phyloP scores from a whole-genome alignment of 2,888 invertebrate species.

The Lepidocyrtinus sp. region DNA sequence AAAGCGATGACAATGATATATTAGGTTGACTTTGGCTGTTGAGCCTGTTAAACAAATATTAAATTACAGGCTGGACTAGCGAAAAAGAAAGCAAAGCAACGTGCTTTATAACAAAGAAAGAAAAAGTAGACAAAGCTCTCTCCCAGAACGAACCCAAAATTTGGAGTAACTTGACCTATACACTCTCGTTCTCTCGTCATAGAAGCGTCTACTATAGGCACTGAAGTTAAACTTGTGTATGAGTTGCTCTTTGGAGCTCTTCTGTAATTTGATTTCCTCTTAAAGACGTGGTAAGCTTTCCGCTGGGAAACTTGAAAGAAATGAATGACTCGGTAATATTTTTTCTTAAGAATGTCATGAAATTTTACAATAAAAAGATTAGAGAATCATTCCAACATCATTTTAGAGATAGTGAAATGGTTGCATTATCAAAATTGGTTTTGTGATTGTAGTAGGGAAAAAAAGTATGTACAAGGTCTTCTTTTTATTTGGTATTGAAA shows the following conservation, averaged over 20 bases:
- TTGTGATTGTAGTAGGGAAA: constrained; percentile 12
- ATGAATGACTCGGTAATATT: constrained; percentile 25
- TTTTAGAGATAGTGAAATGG: constrained; percentile 16
- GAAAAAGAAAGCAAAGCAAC: constrained; percentile 29
- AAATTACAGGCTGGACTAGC: constrained; percentile 53
- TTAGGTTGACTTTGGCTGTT: constrained; percentile 48
- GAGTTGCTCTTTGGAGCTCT: not conserved
- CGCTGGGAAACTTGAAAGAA: constrained; percentile 14
- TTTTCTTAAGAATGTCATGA: constrained; percentile 16
- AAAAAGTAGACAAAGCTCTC: not conserved
- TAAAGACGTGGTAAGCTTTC: not conserved
- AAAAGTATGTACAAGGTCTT: constrained; percentile 16
- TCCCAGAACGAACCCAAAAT: not conserved
- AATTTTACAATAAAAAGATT: constrained; percentile 20
- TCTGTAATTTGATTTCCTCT: not conserved
- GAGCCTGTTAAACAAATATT: constrained; percentile 54
- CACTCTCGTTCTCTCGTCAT: not conserved
- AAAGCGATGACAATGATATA: constrained; percentile 58
- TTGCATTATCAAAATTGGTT: constrained; percentile 34
- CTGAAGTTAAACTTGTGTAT: too few species aligned
- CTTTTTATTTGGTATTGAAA: constrained; percentile 16
- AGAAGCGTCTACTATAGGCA: not conserved
- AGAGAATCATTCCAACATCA: constrained; percentile 12
- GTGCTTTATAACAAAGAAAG: not conserved
- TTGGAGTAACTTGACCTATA: not conserved